A percentile compares a stretch with the other conserved stretches of the same genome.
These are phyloP conservation scores for Scaptomyza polygonia DNA, from an alignment of 2,888 invertebrate genomes.

Conservation along the genomic window DNA sequence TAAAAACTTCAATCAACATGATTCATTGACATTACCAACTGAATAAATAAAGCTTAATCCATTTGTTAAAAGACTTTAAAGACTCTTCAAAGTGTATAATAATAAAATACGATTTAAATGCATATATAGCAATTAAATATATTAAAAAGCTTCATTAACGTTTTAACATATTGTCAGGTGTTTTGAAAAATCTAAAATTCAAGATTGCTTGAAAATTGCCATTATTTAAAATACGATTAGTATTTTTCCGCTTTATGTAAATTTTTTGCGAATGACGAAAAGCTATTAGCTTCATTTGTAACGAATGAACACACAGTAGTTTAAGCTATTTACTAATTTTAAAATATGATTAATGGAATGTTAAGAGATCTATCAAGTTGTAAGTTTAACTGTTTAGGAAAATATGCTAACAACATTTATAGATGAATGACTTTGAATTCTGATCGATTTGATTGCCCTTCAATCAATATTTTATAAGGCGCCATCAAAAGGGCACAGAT, in stretches of 20 bases:
- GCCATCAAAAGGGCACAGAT: not conserved
- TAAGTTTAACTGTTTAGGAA: too few species aligned
- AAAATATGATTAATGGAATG: not conserved
- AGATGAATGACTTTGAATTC: not conserved
- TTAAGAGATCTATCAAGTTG: not conserved
- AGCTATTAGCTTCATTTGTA: not conserved
- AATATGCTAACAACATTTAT: too few species aligned
- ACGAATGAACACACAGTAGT: not conserved
- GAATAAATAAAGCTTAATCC: not conserved
- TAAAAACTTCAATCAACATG: not conserved
- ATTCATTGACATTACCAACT: not conserved
- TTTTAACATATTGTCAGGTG: slow-evolving; percentile 1
- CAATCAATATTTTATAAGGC: not conserved
- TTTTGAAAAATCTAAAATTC: not conserved
- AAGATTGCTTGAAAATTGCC: not conserved
- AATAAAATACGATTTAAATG: not conserved
- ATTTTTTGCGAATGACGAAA: not conserved
- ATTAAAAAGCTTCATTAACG: too few species aligned
- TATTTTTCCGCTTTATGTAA: not conserved
- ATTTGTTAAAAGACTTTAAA: not conserved
- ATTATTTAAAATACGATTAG: not conserved
- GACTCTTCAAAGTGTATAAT: not conserved
- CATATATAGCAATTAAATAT: too few species aligned
- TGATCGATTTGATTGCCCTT: not conserved
- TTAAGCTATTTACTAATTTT: not conserved